Base-by-base conservation (phyloP, 2,888 invertebrate species). In the Zonitis immaculata region DNA sequence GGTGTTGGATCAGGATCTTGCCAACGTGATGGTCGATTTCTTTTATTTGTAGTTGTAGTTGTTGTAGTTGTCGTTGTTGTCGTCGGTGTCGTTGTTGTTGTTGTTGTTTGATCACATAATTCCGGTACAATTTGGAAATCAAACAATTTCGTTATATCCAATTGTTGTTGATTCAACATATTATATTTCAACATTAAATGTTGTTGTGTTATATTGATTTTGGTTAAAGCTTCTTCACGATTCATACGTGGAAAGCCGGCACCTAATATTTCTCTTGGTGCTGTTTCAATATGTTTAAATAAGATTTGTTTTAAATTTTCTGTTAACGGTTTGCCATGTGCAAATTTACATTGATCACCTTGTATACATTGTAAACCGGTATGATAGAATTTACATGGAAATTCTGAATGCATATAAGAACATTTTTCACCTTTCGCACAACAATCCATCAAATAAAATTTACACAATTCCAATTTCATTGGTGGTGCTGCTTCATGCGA, bases 371-470 rank as follows among this genome's bases (percentile, higher is more conserved):
- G 87, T 75, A 91, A 82, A 59, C 95, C 95, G 48, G 95, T 91
- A 73, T 98, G 96, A 77, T 88, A 95, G 78, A 89, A 96, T 80
- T 96, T 96, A 78, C 97, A 97, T 14, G 97, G 97, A 75, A 95
- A 97, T 75, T 96, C 95, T 67, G 89, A 86, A 78, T 97, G 97
- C 91, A 97, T 91, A 73, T 94, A 98, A 16, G 92, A 82, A 78
- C 97, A 98, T 76, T 93, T 91, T 66, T 95, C 95, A 67, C 92
- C 87, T 78, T 96, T 97, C 49, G 91, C 89, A 78, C 97, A 97
- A 74, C 92, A 92, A 63, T 94, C 94, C 87, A 91, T 91, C 55
- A 96, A 77, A 78, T 96, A 97, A 78, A 95, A 97, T 78, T 96
- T 97, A 77, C 97, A 98, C 2, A 96, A 78, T 76, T 97, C 97